These are phyloP conservation scores for Heteropelma amictum DNA, from an alignment of 2,888 invertebrate genomes.

Conservation along the genomic window DNA sequence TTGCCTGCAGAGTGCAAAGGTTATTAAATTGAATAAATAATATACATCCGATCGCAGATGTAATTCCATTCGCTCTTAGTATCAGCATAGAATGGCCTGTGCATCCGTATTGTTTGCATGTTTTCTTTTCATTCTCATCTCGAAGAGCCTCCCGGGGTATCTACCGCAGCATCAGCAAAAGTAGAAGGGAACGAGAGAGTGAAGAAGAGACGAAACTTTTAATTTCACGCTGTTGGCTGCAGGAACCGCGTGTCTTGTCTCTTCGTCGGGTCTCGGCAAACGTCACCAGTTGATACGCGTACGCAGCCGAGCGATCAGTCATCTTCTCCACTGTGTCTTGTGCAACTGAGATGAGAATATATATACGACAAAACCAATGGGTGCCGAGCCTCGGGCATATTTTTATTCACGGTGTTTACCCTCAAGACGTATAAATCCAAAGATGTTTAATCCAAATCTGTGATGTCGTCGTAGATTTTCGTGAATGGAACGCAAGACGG, in stretches of 20 bases:
- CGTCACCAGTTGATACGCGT: slow-evolving; percentile 51
- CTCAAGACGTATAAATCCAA: slow-evolving; percentile 1
- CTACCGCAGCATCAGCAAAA: slow-evolving; percentile 2
- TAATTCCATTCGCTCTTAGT: not conserved
- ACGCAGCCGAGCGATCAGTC: slow-evolving; percentile 63
- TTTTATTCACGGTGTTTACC: slow-evolving; percentile 2
- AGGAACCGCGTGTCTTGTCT: slow-evolving; percentile 52
- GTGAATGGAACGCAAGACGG: not conserved
- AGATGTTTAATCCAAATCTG: not conserved
- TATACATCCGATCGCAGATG: not conserved
- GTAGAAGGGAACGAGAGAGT: slow-evolving; percentile 17
- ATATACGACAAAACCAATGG: slow-evolving; percentile 32
- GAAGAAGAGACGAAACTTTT: slow-evolving; percentile 58
- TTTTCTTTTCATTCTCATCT: slow-evolving; percentile 28
- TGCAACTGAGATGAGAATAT: slow-evolving; percentile 15
- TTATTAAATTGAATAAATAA: not conserved
- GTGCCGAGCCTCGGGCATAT: slow-evolving; percentile 7
- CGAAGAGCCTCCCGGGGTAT: slow-evolving; percentile 56
- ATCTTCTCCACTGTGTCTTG: slow-evolving; percentile 56
- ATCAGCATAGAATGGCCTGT: slow-evolving; percentile 5
- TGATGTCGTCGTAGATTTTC: not conserved
- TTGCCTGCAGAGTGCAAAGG: no score
- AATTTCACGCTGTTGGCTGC: slow-evolving; percentile 67
- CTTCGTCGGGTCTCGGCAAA: slow-evolving; percentile 38
- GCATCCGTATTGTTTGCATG: slow-evolving; percentile 40